Evolutionary conservation across 2,888 invertebrate species (phyloP), one percentile per base, ranked within the genome.

Genomic region (Lobophora halterata): DNA sequence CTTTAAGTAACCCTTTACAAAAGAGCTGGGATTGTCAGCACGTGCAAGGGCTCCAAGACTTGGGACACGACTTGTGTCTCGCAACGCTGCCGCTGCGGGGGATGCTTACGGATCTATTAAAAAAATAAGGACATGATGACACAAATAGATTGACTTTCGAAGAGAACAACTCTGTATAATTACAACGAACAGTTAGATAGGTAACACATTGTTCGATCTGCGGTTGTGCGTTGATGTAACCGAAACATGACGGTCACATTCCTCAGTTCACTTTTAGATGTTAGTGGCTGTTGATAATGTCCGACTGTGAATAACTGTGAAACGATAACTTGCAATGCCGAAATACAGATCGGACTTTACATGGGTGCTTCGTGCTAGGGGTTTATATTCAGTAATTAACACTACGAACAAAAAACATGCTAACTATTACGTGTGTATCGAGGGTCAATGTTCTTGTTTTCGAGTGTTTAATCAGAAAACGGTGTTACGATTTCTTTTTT

Each of bases 101-200:
- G 87, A 85, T 85, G 86, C 70, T 82, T 71, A 62, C 65, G 69
- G 79, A 82, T 87, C 87, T 87, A 87, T 86, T 79, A 85, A 85
- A 85, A 73, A 87, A 85, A 85, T 83, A 85, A 87, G 80, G 82
- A 86, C 83, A 80, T 81, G 74, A 79, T 79, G 85, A 83, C 86
- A 83, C 66, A 86, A 87, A 87, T 87, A 87, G 87, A 87, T 75
- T 65, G 71, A 71, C 68, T 79, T 78, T 77, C 64, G 66, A 72
- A 69, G 60, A 62, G 58, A 60, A 71, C 63, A 70, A 57, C 62
- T 70, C 65, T 64, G 55, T 68, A 60, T 66, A 71, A 79, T 75
- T 68, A 70, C 54, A 61, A 50, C 56, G 58, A 61, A 46, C 64
- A 58, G 66, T 72, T 72, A 64, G 58, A 64, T 72, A 71, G 67